Evolutionary conservation across 2,888 invertebrate species (phyloP), one percentile per base, ranked within the genome.

Genomic region (Pyrgus malvae): DNA sequence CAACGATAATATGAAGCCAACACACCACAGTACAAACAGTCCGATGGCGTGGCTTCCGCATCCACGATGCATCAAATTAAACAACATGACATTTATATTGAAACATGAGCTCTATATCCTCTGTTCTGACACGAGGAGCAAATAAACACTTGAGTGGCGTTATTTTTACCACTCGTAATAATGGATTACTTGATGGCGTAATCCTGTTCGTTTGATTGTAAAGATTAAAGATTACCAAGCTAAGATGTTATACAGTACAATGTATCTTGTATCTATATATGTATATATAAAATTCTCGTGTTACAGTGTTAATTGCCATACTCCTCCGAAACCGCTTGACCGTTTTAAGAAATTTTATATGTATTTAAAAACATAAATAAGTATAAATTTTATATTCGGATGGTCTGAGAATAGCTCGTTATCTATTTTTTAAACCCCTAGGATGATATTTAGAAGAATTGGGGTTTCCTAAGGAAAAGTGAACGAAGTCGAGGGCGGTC

Each of bases 91-190:
- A 53, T 53, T 53, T 53, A 51, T 37, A 53, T 29, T 38, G 53
- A 53, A 53, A 53, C 45, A 45, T 53, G 44, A 53, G 19, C 14
- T 21, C 19, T 25, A 53, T 45, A 45, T 53, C 53, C 53, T 53
- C 19, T 46, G 33, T 46, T 17, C 37, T 27, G 29, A 11, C 8
- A 29, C 51, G 27, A 41, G 33, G 29, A 35, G 8, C 40, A 23
- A 31, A 14, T 45, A 45, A 45, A 38, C 37, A 45, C 45, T 44
- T 44, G 14, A 25, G 38, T 17, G 25, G 29, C 14, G 41, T 49
- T 41, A 41, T 49, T 11, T 48, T 48, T 38, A 25, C n/a, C 37
- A 17, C 35, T 9, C 37, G 16, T 29, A 29, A 31, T 49, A 49
- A 40, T 29, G 23, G 23, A 46, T 40, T 25, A 48, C 2, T 7